Percentiles rank a stretch among this genome's conserved stretches.
phyloP scores from a whole-genome alignment of 2,113 vertebrate species.

The Odobenus rosmarus region DNA sequence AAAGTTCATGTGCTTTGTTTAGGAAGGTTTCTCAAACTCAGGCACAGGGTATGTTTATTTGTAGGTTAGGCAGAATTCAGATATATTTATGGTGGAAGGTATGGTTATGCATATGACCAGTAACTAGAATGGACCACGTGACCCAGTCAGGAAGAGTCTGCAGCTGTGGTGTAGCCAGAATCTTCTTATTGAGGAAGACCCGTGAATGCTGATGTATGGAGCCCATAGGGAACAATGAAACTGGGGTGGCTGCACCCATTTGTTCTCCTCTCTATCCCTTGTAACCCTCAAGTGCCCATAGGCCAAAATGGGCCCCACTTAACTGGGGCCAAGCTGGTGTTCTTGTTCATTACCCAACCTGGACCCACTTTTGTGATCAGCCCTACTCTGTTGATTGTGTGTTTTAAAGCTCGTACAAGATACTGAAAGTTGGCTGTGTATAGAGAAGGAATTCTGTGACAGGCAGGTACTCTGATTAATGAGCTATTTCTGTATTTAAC shows the following conservation, averaged over 20 bases:
- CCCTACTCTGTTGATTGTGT: not conserved
- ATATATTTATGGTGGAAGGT: not conserved
- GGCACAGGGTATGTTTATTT: not conserved
- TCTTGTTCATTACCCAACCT: not conserved
- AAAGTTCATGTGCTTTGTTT: not conserved
- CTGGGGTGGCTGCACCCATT: not conserved
- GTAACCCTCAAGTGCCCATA: too few relatives aligned
- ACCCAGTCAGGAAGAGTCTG: not conserved
- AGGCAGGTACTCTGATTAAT: not conserved
- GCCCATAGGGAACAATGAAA: not conserved
- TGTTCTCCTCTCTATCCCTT: not conserved
- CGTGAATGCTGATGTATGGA: not conserved
- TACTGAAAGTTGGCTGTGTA: not conserved
- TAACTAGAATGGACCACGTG: not conserved
- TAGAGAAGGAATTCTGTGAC: not conserved
- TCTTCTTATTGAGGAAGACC: not conserved
- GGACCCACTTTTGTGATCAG: not conserved
- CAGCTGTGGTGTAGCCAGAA: not conserved
- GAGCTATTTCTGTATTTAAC: slow-evolving; percentile 53
- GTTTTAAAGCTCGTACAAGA: not conserved
- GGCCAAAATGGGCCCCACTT: not conserved
- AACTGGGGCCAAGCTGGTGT: not conserved
- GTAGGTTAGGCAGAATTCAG: not conserved
- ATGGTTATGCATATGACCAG: not conserved
- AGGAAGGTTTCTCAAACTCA: not conserved